Conservation (phyloP, 1,140 invertebrate genomes). For the Apis florea region DNA sequence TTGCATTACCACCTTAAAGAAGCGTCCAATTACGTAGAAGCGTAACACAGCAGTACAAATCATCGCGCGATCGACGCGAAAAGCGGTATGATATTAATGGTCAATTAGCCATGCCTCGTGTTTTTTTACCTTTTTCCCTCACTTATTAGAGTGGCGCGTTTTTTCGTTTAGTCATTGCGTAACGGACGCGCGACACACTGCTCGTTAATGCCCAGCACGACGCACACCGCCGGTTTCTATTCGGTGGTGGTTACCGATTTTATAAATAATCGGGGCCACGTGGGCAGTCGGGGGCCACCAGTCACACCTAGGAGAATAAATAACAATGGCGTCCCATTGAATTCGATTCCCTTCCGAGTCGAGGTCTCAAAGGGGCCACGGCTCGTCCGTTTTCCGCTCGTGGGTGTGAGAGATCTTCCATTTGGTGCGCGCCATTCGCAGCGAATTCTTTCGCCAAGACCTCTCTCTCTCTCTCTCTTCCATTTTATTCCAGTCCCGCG, state of each 20-base stretch:
- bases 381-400: conserved; percentile 42
- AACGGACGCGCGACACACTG: conserved; percentile 42
- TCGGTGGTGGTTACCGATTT: conserved; percentile 56
- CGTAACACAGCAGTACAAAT: conserved; percentile 28
- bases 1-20: conserved; percentile 3
- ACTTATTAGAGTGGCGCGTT: conserved; percentile 34
- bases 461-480: conserved; percentile 9
- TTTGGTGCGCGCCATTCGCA: conserved; percentile 45
- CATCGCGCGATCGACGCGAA: conserved; percentile 12
- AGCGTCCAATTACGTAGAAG: conserved; percentile 35
- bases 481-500: conserved; percentile 30
- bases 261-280: conserved; percentile 65
- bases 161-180: conserved; percentile 51
- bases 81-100: conserved; percentile 24
- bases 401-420: conserved; percentile 41
- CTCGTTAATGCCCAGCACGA: conserved; percentile 59
- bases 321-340: conserved; percentile 68
- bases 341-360: conserved; percentile 45
- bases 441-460: conserved; percentile 50
- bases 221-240: conserved; percentile 51
- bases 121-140: conserved; percentile 43
- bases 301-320: conserved; percentile 67
- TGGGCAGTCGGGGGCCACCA: conserved; percentile 51
- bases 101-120: conserved; percentile 40
- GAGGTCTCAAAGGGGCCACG: conserved; percentile 4